Evolutionary conservation across 2,888 invertebrate genomes (phyloP).

Genomic region (Phragmatobia fuliginosa): DNA sequence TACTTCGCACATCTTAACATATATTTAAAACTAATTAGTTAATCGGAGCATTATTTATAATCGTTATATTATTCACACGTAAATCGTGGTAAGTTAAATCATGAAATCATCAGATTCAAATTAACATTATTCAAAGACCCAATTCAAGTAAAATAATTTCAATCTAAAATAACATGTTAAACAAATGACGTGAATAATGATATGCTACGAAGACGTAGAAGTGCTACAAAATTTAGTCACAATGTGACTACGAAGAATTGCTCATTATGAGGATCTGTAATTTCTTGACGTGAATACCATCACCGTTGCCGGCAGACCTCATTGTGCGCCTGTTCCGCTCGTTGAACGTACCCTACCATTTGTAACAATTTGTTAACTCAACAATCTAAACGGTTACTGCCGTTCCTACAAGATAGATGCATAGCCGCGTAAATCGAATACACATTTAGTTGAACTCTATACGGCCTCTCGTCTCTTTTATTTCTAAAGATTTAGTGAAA

Average conservation of each 20-base stretch:
- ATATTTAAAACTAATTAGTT: too few relatives aligned
- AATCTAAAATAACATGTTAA: background rate
- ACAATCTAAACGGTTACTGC: slow-evolving; percentile 44
- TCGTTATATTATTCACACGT: too few relatives aligned
- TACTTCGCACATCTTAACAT: too few relatives aligned
- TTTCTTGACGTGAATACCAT: slow-evolving; percentile 33
- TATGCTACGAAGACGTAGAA: slow-evolving; percentile 28
- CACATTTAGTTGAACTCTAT: slow-evolving; percentile 35
- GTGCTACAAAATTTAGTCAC: slow-evolving; percentile 17
- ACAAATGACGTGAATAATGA: slow-evolving; percentile 12
- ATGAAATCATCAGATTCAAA: too few relatives aligned
- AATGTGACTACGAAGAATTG: slow-evolving; percentile 3
- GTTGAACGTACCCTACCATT: slow-evolving; percentile 54
- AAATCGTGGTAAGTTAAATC: too few relatives aligned
- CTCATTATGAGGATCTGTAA: slow-evolving; percentile 14
- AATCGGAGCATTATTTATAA: too few relatives aligned
- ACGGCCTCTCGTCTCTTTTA: slow-evolving; percentile 26
- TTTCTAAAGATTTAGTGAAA: slow-evolving; percentile 21
- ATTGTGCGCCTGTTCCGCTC: slow-evolving; percentile 55
- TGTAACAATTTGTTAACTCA: slow-evolving; percentile 69
- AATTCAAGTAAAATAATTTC: background rate
- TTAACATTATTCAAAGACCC: too few relatives aligned
- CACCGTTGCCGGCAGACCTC: slow-evolving; percentile 43
- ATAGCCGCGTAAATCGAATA: slow-evolving; percentile 45
- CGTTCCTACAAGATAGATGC: slow-evolving; percentile 50